Percentiles rank a stretch among this genome's conserved stretches.
Evolutionary conservation across 2,113 vertebrate species (phyloP).

Genomic region (Cryptoleucopteryx plumbea): DNA sequence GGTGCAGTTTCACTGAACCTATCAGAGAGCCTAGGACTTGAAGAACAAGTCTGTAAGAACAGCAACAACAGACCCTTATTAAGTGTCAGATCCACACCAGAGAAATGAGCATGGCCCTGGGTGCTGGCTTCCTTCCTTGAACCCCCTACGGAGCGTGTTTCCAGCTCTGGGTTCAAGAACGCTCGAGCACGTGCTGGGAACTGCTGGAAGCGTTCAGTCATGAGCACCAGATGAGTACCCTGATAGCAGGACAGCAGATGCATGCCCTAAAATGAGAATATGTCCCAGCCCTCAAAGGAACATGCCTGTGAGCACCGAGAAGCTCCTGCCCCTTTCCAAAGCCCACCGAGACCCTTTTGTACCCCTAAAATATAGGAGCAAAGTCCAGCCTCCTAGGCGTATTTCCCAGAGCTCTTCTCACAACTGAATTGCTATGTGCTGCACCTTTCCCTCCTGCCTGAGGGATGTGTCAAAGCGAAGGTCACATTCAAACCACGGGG

Average conservation of each 20-base stretch:
- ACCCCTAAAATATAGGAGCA: not conserved
- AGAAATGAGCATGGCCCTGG: accelerated
- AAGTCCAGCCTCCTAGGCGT: not conserved
- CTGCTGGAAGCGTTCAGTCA: not conserved
- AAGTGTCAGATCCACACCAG: not conserved
- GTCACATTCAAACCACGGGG: not conserved
- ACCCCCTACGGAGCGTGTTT: accelerated
- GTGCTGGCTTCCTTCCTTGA: not conserved
- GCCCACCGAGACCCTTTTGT: not conserved
- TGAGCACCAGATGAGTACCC: not conserved
- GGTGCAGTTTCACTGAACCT: too few relatives aligned
- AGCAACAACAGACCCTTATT: not conserved
- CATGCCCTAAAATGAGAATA: not conserved
- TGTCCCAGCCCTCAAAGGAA: not conserved
- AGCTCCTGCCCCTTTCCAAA: not conserved
- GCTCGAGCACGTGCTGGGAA: accelerated
- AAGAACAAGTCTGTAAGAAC: too few relatives aligned
- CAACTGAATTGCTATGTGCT: accelerated
- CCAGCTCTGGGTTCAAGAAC: not conserved
- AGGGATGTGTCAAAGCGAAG: not conserved
- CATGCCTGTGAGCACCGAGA: not conserved
- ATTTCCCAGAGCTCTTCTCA: not conserved
- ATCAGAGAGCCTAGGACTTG: not conserved
- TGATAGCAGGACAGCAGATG: not conserved
- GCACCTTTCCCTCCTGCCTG: not conserved